These are phyloP conservation scores for Sarcophaga caerulescens DNA, from an alignment of 2,888 invertebrate species.

Conservation along the genomic window DNA sequence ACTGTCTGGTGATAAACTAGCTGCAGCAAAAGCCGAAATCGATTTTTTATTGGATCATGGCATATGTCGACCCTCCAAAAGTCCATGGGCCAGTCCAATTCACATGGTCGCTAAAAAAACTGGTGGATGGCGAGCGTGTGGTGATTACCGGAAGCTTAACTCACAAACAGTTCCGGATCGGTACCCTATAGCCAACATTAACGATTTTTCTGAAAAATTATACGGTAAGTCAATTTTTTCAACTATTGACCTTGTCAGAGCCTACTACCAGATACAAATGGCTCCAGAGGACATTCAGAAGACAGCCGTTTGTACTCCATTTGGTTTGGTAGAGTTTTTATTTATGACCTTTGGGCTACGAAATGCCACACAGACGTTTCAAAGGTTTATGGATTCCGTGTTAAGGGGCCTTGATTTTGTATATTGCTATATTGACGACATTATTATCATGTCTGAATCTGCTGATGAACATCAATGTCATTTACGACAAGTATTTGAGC, in stretches of 20 bases:
- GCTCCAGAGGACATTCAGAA: constrained; percentile 52
- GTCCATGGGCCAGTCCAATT: constrained; percentile 42
- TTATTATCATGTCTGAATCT: constrained; percentile 33
- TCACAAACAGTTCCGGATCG: constrained; percentile 19
- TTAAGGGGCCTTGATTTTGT: constrained; percentile 45
- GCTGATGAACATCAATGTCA: constrained; percentile 31
- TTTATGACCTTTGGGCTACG: constrained; percentile 29
- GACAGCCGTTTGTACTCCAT: constrained; percentile 37
- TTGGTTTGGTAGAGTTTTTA: constrained; percentile 28
- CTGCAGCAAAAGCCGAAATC: constrained; percentile 44
- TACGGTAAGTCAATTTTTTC: constrained; percentile 63
- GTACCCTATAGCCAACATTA: constrained; percentile 41
- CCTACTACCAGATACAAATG: constrained; percentile 65
- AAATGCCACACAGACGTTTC: constrained; percentile 61
- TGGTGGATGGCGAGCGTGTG: constrained; percentile 47
- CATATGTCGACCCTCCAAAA: constrained; percentile 50
- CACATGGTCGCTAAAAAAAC: constrained; percentile 53
- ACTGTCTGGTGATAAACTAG: constrained; percentile 49
- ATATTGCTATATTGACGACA: constrained; percentile 47
- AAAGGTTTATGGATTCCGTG: constrained; percentile 59
- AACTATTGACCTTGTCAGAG: constrained; percentile 54
- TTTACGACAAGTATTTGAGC: constrained; percentile 24
- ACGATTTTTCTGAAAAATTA: constrained; percentile 57
- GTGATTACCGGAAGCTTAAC: constrained; percentile 36
- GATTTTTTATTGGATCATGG: constrained; percentile 44